These are phyloP conservation scores for Pardosa pseudoannulata DNA, from an alignment of 2,888 invertebrate species.

Conservation along the genomic window DNA sequence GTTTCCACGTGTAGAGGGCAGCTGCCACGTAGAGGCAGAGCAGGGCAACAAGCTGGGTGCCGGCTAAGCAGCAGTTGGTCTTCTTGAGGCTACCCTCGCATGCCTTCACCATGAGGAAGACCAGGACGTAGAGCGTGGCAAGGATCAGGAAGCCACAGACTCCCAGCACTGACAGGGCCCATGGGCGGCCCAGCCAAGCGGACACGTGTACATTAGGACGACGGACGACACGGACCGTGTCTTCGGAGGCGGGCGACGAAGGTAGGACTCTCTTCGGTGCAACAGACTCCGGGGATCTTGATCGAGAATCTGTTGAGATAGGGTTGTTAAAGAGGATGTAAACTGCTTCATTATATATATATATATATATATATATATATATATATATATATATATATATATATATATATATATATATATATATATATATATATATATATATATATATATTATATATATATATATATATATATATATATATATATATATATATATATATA, in stretches of 20 bases:
- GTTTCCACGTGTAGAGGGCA: conserved; percentile 64
- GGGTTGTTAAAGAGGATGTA: no score
- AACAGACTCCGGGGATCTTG: neutral
- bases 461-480: no score
- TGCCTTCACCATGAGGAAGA: conserved; percentile 73
- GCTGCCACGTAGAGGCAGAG: conserved; percentile 70
- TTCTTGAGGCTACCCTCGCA: conserved; percentile 73
- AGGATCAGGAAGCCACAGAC: conserved; percentile 62
- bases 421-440: no score
- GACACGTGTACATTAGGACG: conserved; percentile 25
- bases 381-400: no score
- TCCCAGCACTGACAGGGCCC: conserved; percentile 70
- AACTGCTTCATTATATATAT: no score
- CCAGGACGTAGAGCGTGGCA: conserved; percentile 72
- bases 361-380: no score
- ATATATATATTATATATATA: no score
- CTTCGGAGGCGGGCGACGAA: neutral
- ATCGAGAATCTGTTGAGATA: neutral
- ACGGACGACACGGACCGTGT: conserved; percentile 21
- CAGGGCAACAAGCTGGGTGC: conserved; percentile 66
- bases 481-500: no score
- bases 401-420: no score
- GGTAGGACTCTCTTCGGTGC: neutral
- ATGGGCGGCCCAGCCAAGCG: conserved; percentile 67
- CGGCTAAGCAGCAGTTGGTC: conserved; percentile 59